Base-by-base conservation (phyloP, 2,113 vertebrate species). In the Caretta caretta region DNA sequence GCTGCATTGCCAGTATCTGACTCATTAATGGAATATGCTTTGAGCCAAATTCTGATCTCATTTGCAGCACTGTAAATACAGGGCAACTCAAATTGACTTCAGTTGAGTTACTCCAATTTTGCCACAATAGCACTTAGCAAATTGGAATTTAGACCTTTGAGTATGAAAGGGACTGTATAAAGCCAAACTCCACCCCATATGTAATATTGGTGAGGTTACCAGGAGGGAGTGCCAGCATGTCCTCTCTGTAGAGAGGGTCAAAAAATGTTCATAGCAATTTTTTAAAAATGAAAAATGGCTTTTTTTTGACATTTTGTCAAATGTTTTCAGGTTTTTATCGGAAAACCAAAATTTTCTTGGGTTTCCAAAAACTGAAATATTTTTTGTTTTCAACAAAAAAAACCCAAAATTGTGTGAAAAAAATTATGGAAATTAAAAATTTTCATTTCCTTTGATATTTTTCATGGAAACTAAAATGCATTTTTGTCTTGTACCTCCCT, bases 41-140 rank as follows among this genome's bases (percentile, higher is more conserved):
- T 14, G 88, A 98, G 97, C 97, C 97, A 97, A 96, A 97, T 93
- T 93, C 95, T 98, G 97, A 97, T 97, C 97, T 97, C 97, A 98
- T 96, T 97, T 97, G 93, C 94, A 94, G 90, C 96, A 89, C 96
- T 49, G 88, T 96, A 96, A 97, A 97, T 97, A 90, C 91, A 97
- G 96, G 94, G 94, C 95, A 95, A 93, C 96, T 96, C 96, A 88
- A 72, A 83, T 82, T 90, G 94, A 95, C 97, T 95, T 87, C 92
- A 54, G 75, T 96, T 93, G 97, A 96, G 96, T 93, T 93, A 83
- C 97, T 97, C 97, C 96, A 97, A 94, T 96, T 96, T 94, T 95
- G 95, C 95, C 90, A 92, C 96, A 97, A 96, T 54, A 96, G 86
- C 65, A 79, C 90, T 97, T 93, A 53, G 94, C 93, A 94, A 25